Evolutionary conservation across 1,140 invertebrate species (phyloP).

Genomic region (Zaprionus inermis): DNA sequence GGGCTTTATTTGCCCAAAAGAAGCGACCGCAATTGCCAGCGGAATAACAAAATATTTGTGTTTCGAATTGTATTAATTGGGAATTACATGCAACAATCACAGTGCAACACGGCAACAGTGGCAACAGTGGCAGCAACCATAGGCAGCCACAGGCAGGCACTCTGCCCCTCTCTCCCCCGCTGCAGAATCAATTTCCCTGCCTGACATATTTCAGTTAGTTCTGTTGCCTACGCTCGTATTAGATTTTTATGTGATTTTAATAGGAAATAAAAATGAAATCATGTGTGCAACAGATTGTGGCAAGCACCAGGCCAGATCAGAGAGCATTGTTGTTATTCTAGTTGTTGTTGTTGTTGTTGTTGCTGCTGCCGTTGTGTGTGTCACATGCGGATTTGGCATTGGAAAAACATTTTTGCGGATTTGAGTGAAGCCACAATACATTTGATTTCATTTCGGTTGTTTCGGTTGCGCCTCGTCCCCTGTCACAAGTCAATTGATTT

Average conservation of each 20-base stretch:
- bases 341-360: slow-evolving; percentile 17
- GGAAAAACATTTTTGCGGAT: slow-evolving; percentile 53
- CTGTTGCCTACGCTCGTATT: slow-evolving; percentile 54
- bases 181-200: slow-evolving; percentile 42
- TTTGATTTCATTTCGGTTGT: slow-evolving; percentile 67
- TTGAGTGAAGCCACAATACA: slow-evolving; percentile 66
- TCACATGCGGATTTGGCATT: slow-evolving; percentile 34
- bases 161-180: not conserved
- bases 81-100: slow-evolving; percentile 55
- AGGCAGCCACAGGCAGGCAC: not conserved
- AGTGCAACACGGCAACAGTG: slow-evolving; percentile 26
- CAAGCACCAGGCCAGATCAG: slow-evolving; percentile 9
- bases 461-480: not conserved
- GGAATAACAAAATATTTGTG: slow-evolving; percentile 29
- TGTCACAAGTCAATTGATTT: slow-evolving; percentile 75
- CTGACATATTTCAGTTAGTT: slow-evolving; percentile 51
- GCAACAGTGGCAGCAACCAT: not conserved
- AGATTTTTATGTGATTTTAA: slow-evolving; percentile 82
- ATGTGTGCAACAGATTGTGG: slow-evolving; percentile 82
- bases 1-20: slow-evolving; percentile 10
- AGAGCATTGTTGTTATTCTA: slow-evolving; percentile 18
- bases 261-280: slow-evolving; percentile 82
- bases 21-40: slow-evolving; percentile 12
- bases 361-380: not conserved
- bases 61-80: slow-evolving; percentile 52